phyloP scores from a whole-genome alignment of 37 sponge, comb jelly and placozoan genomes.

The Oscarella lobularis region DNA sequence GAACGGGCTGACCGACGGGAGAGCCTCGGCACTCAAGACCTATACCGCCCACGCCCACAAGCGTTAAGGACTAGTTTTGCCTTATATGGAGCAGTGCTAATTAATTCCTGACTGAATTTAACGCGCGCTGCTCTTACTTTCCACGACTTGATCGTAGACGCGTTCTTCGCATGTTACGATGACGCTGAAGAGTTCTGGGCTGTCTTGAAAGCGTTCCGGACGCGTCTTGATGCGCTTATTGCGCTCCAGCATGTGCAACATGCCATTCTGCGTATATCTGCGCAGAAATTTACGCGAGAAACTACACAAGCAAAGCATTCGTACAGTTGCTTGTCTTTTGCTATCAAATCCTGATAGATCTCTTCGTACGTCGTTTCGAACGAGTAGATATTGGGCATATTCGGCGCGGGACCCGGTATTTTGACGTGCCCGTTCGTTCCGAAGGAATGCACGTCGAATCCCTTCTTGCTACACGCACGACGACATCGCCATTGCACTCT shows the following conservation, averaged over 20 bases:
- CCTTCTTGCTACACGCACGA: conserved; percentile 74
- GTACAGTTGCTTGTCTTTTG: conserved; percentile 70
- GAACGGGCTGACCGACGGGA: conserved; percentile 39
- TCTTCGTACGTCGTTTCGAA: conserved; percentile 83
- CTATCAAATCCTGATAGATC: conserved; percentile 68
- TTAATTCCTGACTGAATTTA: neutral
- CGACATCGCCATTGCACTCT: neutral
- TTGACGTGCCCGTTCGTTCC: conserved; percentile 85
- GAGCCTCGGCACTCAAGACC: conserved; percentile 33
- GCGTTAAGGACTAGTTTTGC: too few relatives aligned
- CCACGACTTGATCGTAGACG: conserved; percentile 89
- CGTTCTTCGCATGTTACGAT: conserved; percentile 89
- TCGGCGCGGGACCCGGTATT: conserved; percentile 63
- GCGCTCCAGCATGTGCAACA: conserved; percentile 93
- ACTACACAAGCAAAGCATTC: neutral
- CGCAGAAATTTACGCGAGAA: neutral
- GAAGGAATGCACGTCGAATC: conserved; percentile 76
- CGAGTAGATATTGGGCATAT: conserved; percentile 74
- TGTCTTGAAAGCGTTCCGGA: conserved; percentile 87
- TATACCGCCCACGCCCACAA: too few relatives aligned
- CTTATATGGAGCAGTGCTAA: too few relatives aligned
- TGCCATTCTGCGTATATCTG: conserved; percentile 95
- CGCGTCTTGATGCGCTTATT: conserved; percentile 78
- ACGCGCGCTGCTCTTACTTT: conserved; percentile 36
- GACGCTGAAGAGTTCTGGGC: conserved; percentile 60